Conservation (phyloP, 2,113 vertebrate species). For the Catagonus wagneri region DNA sequence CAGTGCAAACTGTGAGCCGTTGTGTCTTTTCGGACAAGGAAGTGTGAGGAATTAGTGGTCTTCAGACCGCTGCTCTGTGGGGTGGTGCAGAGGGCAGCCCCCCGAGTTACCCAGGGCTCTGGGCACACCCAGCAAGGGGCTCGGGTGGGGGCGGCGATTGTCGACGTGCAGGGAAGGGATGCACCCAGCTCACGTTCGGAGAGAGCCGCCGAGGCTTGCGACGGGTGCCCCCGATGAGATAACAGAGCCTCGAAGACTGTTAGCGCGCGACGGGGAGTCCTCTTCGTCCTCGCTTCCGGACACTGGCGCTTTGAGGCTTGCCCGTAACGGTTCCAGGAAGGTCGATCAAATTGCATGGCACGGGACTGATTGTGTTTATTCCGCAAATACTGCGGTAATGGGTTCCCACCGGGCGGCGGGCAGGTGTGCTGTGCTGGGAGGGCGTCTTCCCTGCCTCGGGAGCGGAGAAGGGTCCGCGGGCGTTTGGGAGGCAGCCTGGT, state of each 20-base stretch:
- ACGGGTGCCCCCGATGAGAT: not conserved
- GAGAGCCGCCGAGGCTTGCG: not conserved
- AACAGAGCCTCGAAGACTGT: not conserved
- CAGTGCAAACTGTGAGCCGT: not conserved
- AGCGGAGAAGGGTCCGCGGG: not conserved
- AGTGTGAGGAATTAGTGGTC: not conserved
- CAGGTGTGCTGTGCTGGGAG: not conserved
- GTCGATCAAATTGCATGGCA: not conserved
- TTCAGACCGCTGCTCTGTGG: not conserved
- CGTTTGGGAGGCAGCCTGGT: rapidly evolving
- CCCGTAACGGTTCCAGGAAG: not conserved
- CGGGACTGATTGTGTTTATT: not conserved
- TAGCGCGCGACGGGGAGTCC: not conserved
- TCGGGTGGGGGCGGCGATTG: no score
- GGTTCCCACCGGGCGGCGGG: not conserved
- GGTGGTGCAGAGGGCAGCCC: not conserved
- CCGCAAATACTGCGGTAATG: not conserved
- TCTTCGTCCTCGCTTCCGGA: not conserved
- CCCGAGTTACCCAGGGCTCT: not conserved
- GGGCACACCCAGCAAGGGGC: not conserved
- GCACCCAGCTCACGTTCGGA: not conserved
- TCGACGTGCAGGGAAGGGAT: no score
- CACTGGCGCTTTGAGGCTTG: not conserved
- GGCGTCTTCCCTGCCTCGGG: not conserved
- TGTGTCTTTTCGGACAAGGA: not conserved